Base-by-base conservation (phyloP, 2,888 invertebrate genomes). In the Oscheius sp. region DNA sequence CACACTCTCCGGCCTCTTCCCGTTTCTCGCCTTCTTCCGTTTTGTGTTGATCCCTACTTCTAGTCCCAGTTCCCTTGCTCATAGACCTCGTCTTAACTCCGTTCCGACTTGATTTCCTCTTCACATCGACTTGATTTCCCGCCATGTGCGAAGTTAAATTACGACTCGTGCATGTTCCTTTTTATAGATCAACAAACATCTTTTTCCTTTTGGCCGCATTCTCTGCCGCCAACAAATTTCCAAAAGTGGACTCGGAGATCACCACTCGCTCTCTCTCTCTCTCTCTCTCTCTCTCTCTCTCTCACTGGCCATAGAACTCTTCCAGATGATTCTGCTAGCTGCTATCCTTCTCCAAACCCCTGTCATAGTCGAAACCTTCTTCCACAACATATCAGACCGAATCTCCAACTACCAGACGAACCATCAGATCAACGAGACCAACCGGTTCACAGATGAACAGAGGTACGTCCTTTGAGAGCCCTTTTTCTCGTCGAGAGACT, bases 381-480 rank as follows among this genome's bases (percentile, higher is more conserved):
- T 55, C 29, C 68, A 68, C 42, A 68, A 68, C 35, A 68, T 68
- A 33, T 55, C 68, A 11, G 68, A 68, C 53, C 35, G 55, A 21
- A 55, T 55, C 4, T 68, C 55, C 42, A 55, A 2, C 42, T 53
- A 55, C 32, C 7, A 9, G 4, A 29, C 21, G 13, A 21, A 33
- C 35, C 53, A 53, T 29, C 29, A 33, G 21, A 35, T n/a, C 42
- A 37, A 55, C 21, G 68, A 68, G 42, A 68, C 55, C 35, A 55
- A 21, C 32, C 53, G 68, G 2, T 68, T 55, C 42, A 68, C 68
- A 1, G 68, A 68, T 42, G 68, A 68, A 53, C 68, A 68, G 55
- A 68, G 55, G 68, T 68, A 7, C 11, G 68, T 35, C 51, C 37
- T 11, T 42, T 42, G 4, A 7, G 42, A 42, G 21, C 0, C 21